Percentiles rank a stretch among this genome's conserved stretches.
These are phyloP conservation scores for Ahaetulla prasina DNA, from an alignment of 2,113 vertebrate genomes.

Conservation along the genomic window DNA sequence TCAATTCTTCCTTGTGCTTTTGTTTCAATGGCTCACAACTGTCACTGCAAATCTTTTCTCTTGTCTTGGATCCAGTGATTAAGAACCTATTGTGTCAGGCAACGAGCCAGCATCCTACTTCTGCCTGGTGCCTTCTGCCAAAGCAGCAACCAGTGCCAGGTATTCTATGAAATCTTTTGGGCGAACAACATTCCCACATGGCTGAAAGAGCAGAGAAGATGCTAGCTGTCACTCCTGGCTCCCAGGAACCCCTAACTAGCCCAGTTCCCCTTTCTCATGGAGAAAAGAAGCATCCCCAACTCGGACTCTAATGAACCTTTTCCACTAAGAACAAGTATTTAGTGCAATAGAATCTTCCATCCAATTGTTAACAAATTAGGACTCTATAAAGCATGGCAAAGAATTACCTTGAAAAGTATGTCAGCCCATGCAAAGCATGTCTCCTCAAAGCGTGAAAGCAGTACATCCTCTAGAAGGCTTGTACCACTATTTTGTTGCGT, in stretches of 20 bases:
- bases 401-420: background rate
- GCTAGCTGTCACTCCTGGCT: background rate
- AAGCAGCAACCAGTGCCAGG: background rate
- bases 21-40: conserved; percentile 12
- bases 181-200: conserved; percentile 2
- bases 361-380: background rate
- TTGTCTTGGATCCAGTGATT: conserved; percentile 34
- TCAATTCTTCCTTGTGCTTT: conserved; percentile 21
- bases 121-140: background rate
- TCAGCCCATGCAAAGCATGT: background rate
- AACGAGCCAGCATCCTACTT: conserved; percentile 32
- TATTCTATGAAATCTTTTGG: conserved; percentile 4
- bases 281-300: background rate
- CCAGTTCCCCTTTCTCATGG: background rate
- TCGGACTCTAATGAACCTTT: background rate
- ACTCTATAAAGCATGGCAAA: background rate
- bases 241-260: background rate
- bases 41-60: conserved; percentile 14
- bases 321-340: background rate
- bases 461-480: background rate
- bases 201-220: background rate
- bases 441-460: background rate
- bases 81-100: conserved; percentile 33
- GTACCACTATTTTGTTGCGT: background rate
- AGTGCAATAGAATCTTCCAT: background rate